These are phyloP conservation scores for Parauchenoglanis punctatus DNA, from an alignment of 2,797 vertebrate species.

Conservation along the genomic window DNA sequence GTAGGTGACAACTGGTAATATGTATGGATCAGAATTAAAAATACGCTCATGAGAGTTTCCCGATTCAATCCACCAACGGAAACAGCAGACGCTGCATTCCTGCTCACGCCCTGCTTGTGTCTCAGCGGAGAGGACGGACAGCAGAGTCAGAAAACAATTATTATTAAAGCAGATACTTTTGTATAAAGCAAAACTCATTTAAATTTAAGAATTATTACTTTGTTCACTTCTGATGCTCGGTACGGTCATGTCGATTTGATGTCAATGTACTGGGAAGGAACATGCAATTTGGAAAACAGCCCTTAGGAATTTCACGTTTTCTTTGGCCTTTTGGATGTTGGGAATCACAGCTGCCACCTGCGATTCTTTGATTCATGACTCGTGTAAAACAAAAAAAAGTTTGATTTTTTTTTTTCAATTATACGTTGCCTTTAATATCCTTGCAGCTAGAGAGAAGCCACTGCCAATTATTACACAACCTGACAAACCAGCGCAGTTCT, in stretches of 20 bases:
- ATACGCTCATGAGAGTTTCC: not conserved
- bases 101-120: not conserved
- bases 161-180: not conserved
- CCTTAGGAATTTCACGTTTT: not conserved
- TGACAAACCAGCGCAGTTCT: not conserved
- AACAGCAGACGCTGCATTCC: not conserved
- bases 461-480: not conserved
- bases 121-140: not conserved
- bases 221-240: not conserved
- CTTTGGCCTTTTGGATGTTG: not conserved
- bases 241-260: not conserved
- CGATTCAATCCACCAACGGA: not conserved
- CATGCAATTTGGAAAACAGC: not conserved
- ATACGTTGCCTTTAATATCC: not conserved
- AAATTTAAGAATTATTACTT: not conserved
- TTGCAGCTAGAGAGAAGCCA: not conserved
- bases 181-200: not conserved
- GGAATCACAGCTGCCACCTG: not conserved
- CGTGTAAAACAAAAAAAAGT: too few relatives aligned
- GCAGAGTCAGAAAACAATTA: too few relatives aligned
- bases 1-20: not conserved
- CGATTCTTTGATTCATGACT: too few relatives aligned
- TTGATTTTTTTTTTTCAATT: not conserved
- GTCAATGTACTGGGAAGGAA: not conserved
- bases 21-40: not conserved